Percentiles rank a stretch among this genome's conserved stretches.
Conservation (phyloP, 2,797 vertebrate species). For the Fundulus diaphanus region DNA sequence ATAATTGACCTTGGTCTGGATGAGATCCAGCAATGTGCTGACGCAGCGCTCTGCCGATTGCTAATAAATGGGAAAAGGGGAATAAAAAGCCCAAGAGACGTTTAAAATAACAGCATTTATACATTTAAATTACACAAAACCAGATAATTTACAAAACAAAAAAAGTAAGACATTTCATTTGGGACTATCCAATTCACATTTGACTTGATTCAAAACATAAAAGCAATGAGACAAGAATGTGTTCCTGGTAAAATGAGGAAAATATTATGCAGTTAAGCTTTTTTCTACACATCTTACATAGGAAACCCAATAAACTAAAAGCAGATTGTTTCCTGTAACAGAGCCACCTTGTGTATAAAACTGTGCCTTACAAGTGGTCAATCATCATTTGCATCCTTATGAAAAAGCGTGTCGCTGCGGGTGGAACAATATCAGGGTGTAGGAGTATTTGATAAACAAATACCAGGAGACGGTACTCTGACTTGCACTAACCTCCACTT, state of each 20-base stretch:
- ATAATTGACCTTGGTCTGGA: slow-evolving; percentile 98
- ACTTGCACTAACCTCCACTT: slow-evolving; percentile 90
- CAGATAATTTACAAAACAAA: background rate
- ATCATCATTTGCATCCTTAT: slow-evolving; percentile 3
- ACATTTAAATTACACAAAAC: background rate
- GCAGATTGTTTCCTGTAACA: background rate
- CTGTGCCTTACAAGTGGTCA: background rate
- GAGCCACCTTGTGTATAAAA: slow-evolving; percentile 27
- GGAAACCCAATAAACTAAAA: slow-evolving; percentile 7
- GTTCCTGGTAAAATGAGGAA: background rate
- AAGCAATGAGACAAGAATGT: background rate
- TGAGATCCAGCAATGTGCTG: slow-evolving; percentile 94
- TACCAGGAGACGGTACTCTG: background rate
- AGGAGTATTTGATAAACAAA: background rate
- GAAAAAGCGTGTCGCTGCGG: background rate
- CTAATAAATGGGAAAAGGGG: slow-evolving; percentile 67
- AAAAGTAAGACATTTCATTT: background rate
- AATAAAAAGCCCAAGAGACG: background rate
- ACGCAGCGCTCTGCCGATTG: slow-evolving; percentile 97
- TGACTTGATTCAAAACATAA: background rate
- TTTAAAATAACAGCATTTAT: background rate
- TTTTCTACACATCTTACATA: background rate
- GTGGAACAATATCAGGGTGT: background rate
- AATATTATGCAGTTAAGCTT: background rate
- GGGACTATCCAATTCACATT: background rate